A percentile compares a stretch with the other conserved stretches of the same genome.
Evolutionary conservation across 2,113 vertebrate genomes (phyloP).

Genomic region (Crocuta crocuta): DNA sequence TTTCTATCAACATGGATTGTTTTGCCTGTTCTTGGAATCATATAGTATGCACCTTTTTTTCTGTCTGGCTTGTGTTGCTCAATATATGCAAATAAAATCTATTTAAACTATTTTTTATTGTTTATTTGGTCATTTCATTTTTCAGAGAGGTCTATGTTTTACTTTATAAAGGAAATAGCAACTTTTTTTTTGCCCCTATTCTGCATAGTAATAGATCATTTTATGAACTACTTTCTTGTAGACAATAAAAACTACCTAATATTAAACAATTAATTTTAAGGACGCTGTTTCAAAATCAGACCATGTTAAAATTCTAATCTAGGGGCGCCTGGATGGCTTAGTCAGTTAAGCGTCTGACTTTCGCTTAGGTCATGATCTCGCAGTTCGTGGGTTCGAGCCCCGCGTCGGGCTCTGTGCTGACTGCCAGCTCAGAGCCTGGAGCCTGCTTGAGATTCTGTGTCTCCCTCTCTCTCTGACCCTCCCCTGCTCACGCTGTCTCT

Average conservation of each 20-base stretch:
- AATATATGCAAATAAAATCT: slow-evolving; percentile 7
- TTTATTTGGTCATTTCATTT: not conserved
- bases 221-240: not conserved
- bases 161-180: not conserved
- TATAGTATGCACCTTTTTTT: not conserved
- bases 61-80: slow-evolving; percentile 23
- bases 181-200: not conserved
- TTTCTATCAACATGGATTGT: not conserved
- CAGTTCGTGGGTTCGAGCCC: too few species aligned
- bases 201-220: not conserved
- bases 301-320: slow-evolving; percentile 10
- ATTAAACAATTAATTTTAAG: slow-evolving; percentile 20
- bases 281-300: not conserved
- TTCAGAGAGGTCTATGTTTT: not conserved
- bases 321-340: too few species aligned
- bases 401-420: too few species aligned
- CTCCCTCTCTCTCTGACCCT: too few species aligned
- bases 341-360: too few species aligned
- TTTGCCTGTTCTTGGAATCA: slow-evolving; percentile 16
- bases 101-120: not conserved
- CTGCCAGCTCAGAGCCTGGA: too few species aligned
- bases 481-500: too few species aligned
- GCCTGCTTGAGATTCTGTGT: too few species aligned
- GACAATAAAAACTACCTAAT: not conserved
- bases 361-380: too few species aligned